Base-by-base conservation (phyloP, 2,888 invertebrate genomes). In the Ecdyonurus torrentis region DNA sequence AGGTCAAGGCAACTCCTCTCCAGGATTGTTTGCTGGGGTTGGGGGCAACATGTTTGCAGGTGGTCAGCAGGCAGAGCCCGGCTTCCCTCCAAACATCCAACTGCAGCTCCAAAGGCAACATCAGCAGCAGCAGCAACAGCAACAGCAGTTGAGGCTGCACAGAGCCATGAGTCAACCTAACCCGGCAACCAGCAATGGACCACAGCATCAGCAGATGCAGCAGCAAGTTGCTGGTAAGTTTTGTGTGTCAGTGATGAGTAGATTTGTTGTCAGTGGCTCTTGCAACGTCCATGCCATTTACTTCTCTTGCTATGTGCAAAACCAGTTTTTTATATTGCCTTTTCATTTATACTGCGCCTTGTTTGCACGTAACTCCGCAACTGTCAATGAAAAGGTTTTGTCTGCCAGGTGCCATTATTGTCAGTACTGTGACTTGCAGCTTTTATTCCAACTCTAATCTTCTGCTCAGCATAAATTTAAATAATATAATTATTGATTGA, bases 111-210 rank as follows among this genome's bases (percentile, higher is more conserved):
- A 53, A 15, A 55, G 25, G 58, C 58, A 55, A 25, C 55, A 53
- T 5, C 23, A 10, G 52, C 52, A 59, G 74, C 61, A 23, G 66
- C 79, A 61, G 75, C 81, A 68, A 82, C 75, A 68, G 71, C 73
- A 67, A 70, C 75, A 70, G 69, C 78, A 78, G 70, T 77, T 82
- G 73, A 78, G 83, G 70, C 74, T 83, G 69, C 82, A 82, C 70
- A 77, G 83, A 69, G 75, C 81, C 60, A 78, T 81, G 65, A 81
- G 81, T 70, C 80, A 79, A 63, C 75, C 76, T 5, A 52, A 25
- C n/a, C 58, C 52, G 1, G 50, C 63, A 25, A 63, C 23, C 52
- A 59, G 22, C n/a, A 22, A 22, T 55, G 19, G 19, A 10, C 55
- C 55, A 7, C 55, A 55, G 20, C 55, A 55, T 7, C 55, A 55